Evolutionary conservation across 2,888 invertebrate genomes (phyloP), one percentile per base, ranked within the genome.

Genomic region (Lutraria lutraria): DNA sequence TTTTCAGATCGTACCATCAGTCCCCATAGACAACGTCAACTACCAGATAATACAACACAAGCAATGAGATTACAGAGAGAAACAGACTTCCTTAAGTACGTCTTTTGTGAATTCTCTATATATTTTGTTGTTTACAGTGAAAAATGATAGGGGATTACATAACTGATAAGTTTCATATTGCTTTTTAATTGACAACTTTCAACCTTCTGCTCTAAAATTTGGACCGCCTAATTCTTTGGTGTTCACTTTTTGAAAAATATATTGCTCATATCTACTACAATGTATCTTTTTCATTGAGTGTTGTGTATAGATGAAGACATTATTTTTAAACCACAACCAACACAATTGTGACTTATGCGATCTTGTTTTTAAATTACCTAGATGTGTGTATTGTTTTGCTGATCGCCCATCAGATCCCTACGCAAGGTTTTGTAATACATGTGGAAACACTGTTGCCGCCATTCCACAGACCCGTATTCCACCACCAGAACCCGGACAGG

Each of bases 331-430:
- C 2, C 43, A 4, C 43, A 43, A 43, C 43, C 8, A 8, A 4
- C 43, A 43, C 43, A 43, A 43, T 43, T 4, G 13, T 63, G 13
- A 21, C n/a, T 12, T 0, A 68, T 0, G 25, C 12, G 25, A 25
- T 63, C 21, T n/a, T 63, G 6, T 63, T 21, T 10, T 68, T 68
- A 25, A 68, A 10, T 68, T 13, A 10, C 92, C 25, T 88, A 96
- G 96, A 88, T 96, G 96, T 93, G 93, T 95, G 31, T 95, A 95
- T 91, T 96, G 96, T 90, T 96, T 96, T 91, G 96, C 96, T 83
- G 95, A 96, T 21, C 92, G 96, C 8, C 96, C 96, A 21, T 93
- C 95, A 8, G 96, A 96, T 90, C 96, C 96, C 10, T 95, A 94
- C 91, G 95, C 96, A 25, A 91, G 95, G 83, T 96, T 96, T 92